Evolutionary conservation across 1,140 invertebrate genomes (phyloP).

Genomic region (Eupristina koningsbergeri): DNA sequence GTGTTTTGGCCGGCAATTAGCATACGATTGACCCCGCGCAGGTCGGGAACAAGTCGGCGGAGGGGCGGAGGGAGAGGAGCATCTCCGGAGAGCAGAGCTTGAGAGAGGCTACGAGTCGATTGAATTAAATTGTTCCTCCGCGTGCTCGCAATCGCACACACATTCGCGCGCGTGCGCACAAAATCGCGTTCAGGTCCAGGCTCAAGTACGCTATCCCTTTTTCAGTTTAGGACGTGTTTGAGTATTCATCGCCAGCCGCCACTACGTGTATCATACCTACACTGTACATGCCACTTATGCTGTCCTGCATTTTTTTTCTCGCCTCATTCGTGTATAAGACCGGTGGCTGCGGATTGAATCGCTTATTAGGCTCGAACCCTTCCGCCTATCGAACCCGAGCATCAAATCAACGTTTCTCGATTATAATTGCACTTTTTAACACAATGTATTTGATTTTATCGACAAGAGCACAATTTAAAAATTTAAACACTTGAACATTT

Average conservation of each 20-base stretch:
- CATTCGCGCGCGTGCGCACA: conserved; percentile 16
- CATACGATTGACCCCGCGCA: conserved; percentile 72
- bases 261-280: no score
- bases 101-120: conserved; percentile 55
- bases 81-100: conserved; percentile 48
- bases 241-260: no score
- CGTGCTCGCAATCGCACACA: neutral
- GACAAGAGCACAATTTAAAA: no score
- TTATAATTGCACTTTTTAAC: no score
- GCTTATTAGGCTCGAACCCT: neutral
- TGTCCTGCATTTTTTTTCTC: neutral
- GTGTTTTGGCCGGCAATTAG: conserved; percentile 73
- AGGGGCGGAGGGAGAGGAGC: neutral
- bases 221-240: neutral
- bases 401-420: neutral
- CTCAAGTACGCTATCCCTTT: neutral
- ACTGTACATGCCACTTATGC: no score
- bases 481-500: no score
- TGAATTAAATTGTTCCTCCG: conserved; percentile 63
- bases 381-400: neutral
- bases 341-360: neutral
- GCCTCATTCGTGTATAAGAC: neutral
- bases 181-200: neutral
- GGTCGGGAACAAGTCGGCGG: conserved; percentile 36
- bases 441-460: no score